A percentile compares a stretch with the other conserved stretches of the same genome.
Conservation (phyloP, 2,113 vertebrate genomes). For the Eclectus roratus region DNA sequence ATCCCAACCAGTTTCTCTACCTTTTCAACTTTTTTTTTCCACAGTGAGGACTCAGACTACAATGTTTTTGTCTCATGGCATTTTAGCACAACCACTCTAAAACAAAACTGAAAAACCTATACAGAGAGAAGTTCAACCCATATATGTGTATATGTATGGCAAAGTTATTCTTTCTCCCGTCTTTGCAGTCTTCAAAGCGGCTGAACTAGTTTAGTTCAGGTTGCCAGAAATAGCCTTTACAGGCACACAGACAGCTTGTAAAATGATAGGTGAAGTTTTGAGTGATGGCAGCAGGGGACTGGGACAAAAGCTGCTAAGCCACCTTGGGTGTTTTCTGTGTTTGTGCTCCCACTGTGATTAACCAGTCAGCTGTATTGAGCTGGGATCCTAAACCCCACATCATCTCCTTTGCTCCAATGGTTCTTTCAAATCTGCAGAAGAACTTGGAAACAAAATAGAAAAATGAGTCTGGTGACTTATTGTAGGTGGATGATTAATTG, state of each 20-base stretch:
- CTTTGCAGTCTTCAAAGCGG: not conserved
- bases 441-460: not conserved
- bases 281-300: not conserved
- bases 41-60: not conserved
- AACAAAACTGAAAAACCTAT: not conserved
- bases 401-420: not conserved
- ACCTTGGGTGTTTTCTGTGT: not conserved
- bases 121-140: not conserved
- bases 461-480: not conserved
- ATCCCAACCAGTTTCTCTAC: not conserved
- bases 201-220: not conserved
- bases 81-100: not conserved
- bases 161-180: not conserved
- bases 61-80: fast-evolving
- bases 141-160: no score
- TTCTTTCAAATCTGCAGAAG: not conserved
- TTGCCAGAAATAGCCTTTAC: not conserved
- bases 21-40: not conserved
- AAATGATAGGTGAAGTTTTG: not conserved
- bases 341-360: not conserved
- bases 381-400: not conserved
- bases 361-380: not conserved
- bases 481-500: slow-evolving; percentile 42
- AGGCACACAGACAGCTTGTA: not conserved
- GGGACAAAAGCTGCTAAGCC: not conserved